phyloP scores from a whole-genome alignment of 1,140 invertebrate species.

The Halesus radiatus region DNA sequence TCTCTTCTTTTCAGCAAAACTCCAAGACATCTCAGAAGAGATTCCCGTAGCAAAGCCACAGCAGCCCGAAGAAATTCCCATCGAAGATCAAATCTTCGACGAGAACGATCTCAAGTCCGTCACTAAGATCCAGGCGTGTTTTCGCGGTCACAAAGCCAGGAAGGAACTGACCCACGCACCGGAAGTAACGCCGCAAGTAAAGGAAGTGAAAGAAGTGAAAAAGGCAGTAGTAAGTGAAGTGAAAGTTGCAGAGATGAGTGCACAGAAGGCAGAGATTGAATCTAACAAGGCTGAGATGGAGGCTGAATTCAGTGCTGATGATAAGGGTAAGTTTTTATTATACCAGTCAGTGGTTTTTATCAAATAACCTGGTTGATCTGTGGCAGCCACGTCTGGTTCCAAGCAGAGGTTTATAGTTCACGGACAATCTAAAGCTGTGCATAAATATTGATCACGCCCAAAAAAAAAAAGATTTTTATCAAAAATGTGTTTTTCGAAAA shows the following conservation, averaged over 20 bases:
- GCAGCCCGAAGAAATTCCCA: not conserved
- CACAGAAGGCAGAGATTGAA: conserved; percentile 68
- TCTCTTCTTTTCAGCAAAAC: conserved; percentile 57
- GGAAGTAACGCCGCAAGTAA: conserved; percentile 24
- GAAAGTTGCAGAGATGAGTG: conserved; percentile 59
- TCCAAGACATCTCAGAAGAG: conserved; percentile 51
- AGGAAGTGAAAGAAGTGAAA: conserved; percentile 52
- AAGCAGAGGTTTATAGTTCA: no score
- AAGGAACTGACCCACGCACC: conserved; percentile 59
- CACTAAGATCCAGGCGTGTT: conserved; percentile 80
- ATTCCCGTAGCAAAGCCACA: conserved; percentile 15
- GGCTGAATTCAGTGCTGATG: conserved; percentile 82
- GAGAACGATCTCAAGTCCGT: conserved; percentile 72
- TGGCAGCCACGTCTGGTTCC: no score
- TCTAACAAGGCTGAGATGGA: conserved; percentile 80
- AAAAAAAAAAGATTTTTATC: no score
- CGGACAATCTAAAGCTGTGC: no score
- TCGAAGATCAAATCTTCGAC: conserved; percentile 21
- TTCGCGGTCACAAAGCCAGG: conserved; percentile 78
- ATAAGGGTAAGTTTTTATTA: conserved; percentile 74
- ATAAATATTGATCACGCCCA: no score
- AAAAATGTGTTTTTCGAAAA: no score
- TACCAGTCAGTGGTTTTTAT: no score
- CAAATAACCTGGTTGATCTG: no score
- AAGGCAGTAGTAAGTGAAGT: conserved; percentile 27